Evolutionary conservation across 1,140 invertebrate species (phyloP).

Genomic region (Ectropis grisescens): DNA sequence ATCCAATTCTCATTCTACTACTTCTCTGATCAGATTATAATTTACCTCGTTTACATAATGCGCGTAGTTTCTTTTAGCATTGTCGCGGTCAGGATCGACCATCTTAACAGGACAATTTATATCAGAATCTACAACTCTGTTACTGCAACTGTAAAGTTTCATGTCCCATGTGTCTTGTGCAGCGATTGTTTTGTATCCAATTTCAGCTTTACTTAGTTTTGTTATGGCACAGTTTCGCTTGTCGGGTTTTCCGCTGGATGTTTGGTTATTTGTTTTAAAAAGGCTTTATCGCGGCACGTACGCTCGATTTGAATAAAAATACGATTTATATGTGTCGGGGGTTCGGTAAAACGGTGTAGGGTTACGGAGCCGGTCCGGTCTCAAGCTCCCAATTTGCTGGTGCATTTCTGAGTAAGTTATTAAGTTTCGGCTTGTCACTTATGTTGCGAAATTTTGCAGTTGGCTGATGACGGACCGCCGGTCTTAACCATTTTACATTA

Average conservation of each 20-base stretch:
- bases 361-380: slow-evolving; percentile 64
- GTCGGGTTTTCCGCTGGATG: no score
- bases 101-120: slow-evolving; percentile 28
- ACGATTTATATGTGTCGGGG: slow-evolving; percentile 65
- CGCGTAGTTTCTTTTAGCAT: slow-evolving; percentile 21
- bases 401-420: slow-evolving; percentile 68
- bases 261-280: slow-evolving; percentile 59
- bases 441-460: slow-evolving; percentile 61
- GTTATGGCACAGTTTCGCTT: no score
- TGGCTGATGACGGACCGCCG: slow-evolving; percentile 31
- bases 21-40: slow-evolving; percentile 14
- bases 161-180: slow-evolving; percentile 27
- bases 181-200: slow-evolving; percentile 5
- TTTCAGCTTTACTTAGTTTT: slow-evolving; percentile 26
- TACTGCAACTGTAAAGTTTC: slow-evolving; percentile 39
- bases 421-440: slow-evolving; percentile 67
- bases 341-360: slow-evolving; percentile 52
- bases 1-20: slow-evolving; percentile 22
- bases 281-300: slow-evolving; percentile 58
- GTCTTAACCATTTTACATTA: slow-evolving; percentile 7
- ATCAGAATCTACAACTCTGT: slow-evolving; percentile 51
- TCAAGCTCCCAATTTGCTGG: slow-evolving; percentile 63
- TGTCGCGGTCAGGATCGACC: slow-evolving; percentile 24
- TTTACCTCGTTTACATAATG: slow-evolving; percentile 20
- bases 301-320: slow-evolving; percentile 67